These are phyloP conservation scores for Aphaenogaster rudis DNA, from an alignment of 1,140 invertebrate species.

Conservation along the genomic window DNA sequence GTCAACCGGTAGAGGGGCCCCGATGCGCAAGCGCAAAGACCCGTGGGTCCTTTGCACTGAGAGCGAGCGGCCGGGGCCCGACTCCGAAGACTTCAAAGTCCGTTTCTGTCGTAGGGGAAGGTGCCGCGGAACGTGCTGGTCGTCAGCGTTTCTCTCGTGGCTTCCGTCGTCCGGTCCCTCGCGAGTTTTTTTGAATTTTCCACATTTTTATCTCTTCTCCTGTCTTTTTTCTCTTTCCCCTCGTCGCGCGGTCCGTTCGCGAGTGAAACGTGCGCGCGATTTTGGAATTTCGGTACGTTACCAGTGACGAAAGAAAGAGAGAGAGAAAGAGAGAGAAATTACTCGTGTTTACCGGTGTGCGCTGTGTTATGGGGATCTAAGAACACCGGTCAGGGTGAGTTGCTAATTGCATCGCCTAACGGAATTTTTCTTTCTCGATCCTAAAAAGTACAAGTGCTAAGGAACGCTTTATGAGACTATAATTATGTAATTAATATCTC, in stretches of 20 bases:
- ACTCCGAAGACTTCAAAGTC: constrained; percentile 79
- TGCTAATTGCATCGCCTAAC: not conserved
- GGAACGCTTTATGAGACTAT: not conserved
- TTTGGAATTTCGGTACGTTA: constrained; percentile 51
- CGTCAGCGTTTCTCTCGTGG: constrained; percentile 34
- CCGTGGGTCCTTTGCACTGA: constrained; percentile 57
- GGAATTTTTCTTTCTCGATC: not conserved
- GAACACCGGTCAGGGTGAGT: constrained; percentile 74
- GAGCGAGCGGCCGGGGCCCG: constrained; percentile 68
- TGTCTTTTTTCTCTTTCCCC: constrained; percentile 54
- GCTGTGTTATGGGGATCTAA: constrained; percentile 78
- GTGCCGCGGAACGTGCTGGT: constrained; percentile 76
- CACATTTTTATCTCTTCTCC: not conserved
- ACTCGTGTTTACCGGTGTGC: constrained; percentile 73
- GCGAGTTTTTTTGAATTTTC: not conserved
- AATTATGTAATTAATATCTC: not conserved
- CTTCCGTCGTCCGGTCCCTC: constrained; percentile 51
- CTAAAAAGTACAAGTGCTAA: not conserved
- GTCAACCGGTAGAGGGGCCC: constrained; percentile 45
- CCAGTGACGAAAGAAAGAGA: constrained; percentile 12
- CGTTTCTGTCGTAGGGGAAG: constrained; percentile 78
- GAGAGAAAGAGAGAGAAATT: constrained; percentile 19
- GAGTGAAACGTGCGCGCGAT: constrained; percentile 68
- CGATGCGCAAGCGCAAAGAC: constrained; percentile 73
- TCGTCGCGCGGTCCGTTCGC: not conserved